phyloP scores from a whole-genome alignment of 2,888 invertebrate genomes.

The Lasioglossum morio region DNA sequence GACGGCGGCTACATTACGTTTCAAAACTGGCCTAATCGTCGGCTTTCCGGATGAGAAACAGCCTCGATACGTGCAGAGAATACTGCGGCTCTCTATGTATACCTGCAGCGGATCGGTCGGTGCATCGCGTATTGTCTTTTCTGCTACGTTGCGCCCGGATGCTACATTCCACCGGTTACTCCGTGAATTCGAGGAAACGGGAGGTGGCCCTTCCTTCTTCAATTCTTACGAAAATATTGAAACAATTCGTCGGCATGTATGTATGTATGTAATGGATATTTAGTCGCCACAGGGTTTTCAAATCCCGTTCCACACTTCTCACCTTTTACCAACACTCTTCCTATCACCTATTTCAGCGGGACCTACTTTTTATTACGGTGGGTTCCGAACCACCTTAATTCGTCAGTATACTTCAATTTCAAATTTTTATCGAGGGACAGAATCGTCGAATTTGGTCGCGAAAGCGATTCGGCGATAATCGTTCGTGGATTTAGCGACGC shows the following conservation, averaged over 20 bases:
- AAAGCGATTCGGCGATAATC: not conserved
- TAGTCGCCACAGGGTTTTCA: too few relatives aligned
- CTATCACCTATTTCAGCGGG: too few relatives aligned
- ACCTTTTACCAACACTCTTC: too few relatives aligned
- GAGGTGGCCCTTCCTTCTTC: too few relatives aligned
- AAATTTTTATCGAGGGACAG: not conserved
- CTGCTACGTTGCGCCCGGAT: slow-evolving; percentile 28
- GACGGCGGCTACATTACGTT: slow-evolving; percentile 84
- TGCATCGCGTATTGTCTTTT: slow-evolving; percentile 61
- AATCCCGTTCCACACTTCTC: too few relatives aligned
- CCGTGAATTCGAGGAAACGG: slow-evolving; percentile 3
- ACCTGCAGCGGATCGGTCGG: slow-evolving; percentile 57
- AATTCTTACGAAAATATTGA: too few relatives aligned
- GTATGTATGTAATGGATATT: too few relatives aligned
- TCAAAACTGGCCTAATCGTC: slow-evolving; percentile 83
- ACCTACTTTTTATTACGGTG: too few relatives aligned
- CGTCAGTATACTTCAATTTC: too few relatives aligned
- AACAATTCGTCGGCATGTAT: too few relatives aligned
- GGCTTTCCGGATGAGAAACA: slow-evolving; percentile 79
- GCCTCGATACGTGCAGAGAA: slow-evolving; percentile 70
- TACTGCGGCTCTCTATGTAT: slow-evolving; percentile 40
- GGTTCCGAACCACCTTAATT: too few relatives aligned
- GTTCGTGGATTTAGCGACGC: not conserved
- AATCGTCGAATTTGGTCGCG: not conserved
- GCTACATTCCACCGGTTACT: slow-evolving; percentile 37